phyloP scores from a whole-genome alignment of 2,797 vertebrate species.

The Spheniscus humboldti region DNA sequence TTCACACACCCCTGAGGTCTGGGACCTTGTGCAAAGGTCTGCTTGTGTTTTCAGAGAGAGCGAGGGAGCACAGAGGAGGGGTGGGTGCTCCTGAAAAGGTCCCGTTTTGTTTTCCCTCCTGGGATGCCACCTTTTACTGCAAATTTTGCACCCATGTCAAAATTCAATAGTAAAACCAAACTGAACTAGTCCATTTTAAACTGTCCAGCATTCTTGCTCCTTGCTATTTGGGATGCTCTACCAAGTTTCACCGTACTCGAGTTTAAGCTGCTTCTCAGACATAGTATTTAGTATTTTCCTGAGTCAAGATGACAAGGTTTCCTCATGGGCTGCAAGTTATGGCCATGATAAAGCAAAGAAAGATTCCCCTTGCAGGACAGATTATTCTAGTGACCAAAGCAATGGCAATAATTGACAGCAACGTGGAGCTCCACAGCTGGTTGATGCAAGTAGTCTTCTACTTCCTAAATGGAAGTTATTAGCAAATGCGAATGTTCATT shows the following conservation, averaged over 20 bases:
- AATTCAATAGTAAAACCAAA: not conserved
- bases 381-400: not conserved
- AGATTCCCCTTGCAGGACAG: not conserved
- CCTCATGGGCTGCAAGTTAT: not conserved
- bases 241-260: not conserved
- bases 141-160: not conserved
- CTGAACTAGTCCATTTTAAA: not conserved
- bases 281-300: not conserved
- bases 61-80: accelerated
- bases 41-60: not conserved
- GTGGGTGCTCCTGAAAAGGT: not conserved
- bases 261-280: not conserved
- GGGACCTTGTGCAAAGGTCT: not conserved
- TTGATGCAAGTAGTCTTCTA: not conserved
- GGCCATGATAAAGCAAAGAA: not conserved
- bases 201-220: too few relatives aligned
- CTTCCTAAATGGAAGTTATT: not conserved
- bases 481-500: not conserved
- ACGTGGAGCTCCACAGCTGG: not conserved
- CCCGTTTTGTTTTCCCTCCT: not conserved
- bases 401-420: not conserved
- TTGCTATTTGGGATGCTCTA: not conserved
- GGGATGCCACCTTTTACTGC: not conserved
- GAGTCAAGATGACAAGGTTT: not conserved
- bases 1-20: not conserved